phyloP scores from a whole-genome alignment of 2,113 vertebrate species.

The Ammodytes marinus region DNA sequence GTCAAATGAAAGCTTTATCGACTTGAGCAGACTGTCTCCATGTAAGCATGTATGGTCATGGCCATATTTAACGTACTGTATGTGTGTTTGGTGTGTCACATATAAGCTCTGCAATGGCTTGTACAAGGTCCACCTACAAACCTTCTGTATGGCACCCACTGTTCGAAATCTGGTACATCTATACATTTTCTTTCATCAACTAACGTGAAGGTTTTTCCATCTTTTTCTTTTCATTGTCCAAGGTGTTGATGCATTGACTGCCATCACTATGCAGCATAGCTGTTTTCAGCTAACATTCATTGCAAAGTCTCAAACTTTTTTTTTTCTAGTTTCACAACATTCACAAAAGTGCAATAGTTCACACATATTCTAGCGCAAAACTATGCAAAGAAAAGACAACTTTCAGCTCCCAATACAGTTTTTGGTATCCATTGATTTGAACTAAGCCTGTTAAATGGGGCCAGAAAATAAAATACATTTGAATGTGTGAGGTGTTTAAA shows the following conservation, averaged over 20 bases:
- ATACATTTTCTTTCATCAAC: no score
- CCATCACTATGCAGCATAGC: constrained; percentile 7
- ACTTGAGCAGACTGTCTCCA: background rate
- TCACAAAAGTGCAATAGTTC: constrained; percentile 33
- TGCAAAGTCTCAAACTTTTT: constrained; percentile 1
- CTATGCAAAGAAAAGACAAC: constrained; percentile 22
- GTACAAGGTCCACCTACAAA: background rate
- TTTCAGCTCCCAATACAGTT: constrained; percentile 7
- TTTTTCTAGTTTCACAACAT: constrained; percentile 20
- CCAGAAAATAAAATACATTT: constrained; percentile 8
- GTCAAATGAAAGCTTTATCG: constrained; percentile 6
- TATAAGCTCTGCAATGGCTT: background rate
- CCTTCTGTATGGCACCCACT: background rate
- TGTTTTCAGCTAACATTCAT: constrained; percentile 19
- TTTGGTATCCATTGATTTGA: constrained; percentile 42
- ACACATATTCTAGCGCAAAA: constrained; percentile 13
- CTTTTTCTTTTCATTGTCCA: background rate
- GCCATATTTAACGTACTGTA: background rate
- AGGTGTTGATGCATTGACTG: constrained; percentile 17
- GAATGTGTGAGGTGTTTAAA: constrained; percentile 10
- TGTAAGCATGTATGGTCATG: background rate
- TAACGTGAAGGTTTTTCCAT: background rate
- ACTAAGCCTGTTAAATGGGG: constrained; percentile 40
- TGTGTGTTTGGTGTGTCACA: background rate
- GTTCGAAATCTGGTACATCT: background rate